Base-by-base conservation (phyloP, 2,113 vertebrate species). In the Tursiops truncatus region DNA sequence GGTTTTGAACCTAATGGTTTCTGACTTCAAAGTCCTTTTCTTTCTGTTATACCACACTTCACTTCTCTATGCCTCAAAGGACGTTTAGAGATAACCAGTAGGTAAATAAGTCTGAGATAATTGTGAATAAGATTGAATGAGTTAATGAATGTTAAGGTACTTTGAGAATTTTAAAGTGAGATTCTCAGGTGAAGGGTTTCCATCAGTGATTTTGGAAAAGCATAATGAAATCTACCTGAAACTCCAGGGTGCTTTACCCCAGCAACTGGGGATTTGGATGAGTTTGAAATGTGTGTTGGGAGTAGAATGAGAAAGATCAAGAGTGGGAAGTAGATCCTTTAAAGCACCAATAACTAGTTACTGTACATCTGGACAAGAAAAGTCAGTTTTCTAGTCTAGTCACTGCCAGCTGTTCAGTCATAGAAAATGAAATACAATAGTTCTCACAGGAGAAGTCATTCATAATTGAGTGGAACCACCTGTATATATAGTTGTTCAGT, bases 11-110 rank as follows among this genome's bases (percentile, higher is more conserved):
- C 8, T 62, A 63, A 26, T 44, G 33, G 26, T 94, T 85, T 92
- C 77, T 96, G 60, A 94, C 79, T 89, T 85, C 58, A 80, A 74
- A 89, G 74, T 91, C 63, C 21, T 88, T 21, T 85, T 95, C 56
- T 91, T 91, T 91, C 14, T 76, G 5, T 31, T 74, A 4, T 44
- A 88, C 3, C 23, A 60, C 62, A 71, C 31, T 91, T 94, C 26
- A 76, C 36, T 97, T 82, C 58, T 89, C 9, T 84, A 6, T 62
- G 73, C 63, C 65, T 94, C 83, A 95, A 15, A 73, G 25, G 6
- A 91, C 23, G 5, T 86, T 89, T 82, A 86, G 41, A 73, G n/a
- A 62, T 80, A 84, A 91, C 21, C 74, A 44, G 58, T 88, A 86
- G 23, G 25, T 84, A 62, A 67, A 38, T 67, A 67, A 80, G 62